Conservation (phyloP, 2,888 invertebrate genomes). For the Machimus rusticus region DNA sequence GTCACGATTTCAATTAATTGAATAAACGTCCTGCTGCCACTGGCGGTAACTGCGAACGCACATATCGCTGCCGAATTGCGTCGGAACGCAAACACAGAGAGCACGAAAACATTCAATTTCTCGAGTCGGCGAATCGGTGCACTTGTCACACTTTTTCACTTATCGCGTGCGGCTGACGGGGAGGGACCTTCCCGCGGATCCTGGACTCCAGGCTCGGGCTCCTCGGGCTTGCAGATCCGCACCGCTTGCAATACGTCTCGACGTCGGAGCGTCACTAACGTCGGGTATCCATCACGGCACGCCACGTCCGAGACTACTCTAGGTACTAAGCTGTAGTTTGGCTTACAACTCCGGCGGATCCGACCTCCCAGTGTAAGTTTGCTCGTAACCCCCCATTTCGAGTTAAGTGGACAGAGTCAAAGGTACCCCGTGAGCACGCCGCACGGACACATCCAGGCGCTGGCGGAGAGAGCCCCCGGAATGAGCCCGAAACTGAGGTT, state of each 20-base stretch:
- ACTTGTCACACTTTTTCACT: conserved; percentile 3
- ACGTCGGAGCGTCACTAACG: conserved; percentile 32
- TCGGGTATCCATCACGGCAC: conserved; percentile 17
- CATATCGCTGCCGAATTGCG: not conserved
- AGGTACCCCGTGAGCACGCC: conserved; percentile 34
- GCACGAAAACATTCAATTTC: not conserved
- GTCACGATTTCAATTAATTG: conserved; percentile 48
- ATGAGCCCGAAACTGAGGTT: not conserved
- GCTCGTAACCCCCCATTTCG: conserved; percentile 35
- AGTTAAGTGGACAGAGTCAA: conserved; percentile 37
- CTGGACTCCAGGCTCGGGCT: not conserved
- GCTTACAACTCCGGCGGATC: conserved; percentile 36
- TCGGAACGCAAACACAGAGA: not conserved
- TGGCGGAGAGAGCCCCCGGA: conserved; percentile 7
- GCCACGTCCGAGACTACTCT: conserved; percentile 45
- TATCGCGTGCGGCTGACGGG: not conserved
- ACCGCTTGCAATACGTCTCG: conserved; percentile 31
- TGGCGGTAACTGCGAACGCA: not conserved
- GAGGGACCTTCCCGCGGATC: not conserved
- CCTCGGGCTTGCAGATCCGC: not conserved
- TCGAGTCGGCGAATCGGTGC: not conserved
- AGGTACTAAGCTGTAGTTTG: conserved; percentile 43
- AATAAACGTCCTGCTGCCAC: conserved; percentile 42
- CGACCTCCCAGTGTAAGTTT: conserved; percentile 45
- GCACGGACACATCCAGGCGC: conserved; percentile 18